Evolutionary conservation across 2,797 vertebrate species (phyloP), one percentile per base, ranked within the genome.

Genomic region (Mycteria americana): DNA sequence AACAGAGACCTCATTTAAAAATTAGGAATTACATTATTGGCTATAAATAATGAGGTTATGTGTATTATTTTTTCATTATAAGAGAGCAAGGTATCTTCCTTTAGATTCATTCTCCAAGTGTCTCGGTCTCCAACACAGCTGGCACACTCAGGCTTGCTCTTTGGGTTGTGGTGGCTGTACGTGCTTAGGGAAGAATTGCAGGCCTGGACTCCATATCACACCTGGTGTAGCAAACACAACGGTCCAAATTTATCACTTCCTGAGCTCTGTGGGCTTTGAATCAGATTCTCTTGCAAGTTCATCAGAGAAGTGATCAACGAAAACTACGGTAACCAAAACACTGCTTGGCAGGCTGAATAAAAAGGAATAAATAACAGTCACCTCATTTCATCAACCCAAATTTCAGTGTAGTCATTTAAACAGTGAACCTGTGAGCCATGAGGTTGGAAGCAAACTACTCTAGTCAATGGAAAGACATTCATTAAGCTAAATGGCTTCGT

Each of bases 381-480:
- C 17, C 17, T 77, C 39, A 56, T 87, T 91, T 93, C 57, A 81
- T 72, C 50, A 75, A 23, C 35, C 53, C 56, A 69, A 18, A 72
- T 35, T 69, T 81, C 68, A 88, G 21, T 19, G 54, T 23, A 89
- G 64, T 48, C 50, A 45, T 88, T 95, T 69, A 63, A 92, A 69
- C 8, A 27, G 46, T 7, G 21, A 91, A 50, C 23, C 69, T 78
- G 69, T 59, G 73, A 95, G 73, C 76, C 43, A 27, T n/a, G 65
- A 84, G n/a, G 5, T 27, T 92, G 82, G 84, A 95, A 77, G 50
- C 68, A 78, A 94, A 62, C n/a, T 48, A 15, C n/a, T 85, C 27
- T 68, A 78, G 69, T 93, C 73, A 95, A 63, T 86, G 85, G 89
- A 94, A 97, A 86, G 78, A 67, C 31, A 78, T 78, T 87, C 41